phyloP scores from a whole-genome alignment of 2,797 vertebrate species.

The Hyperoplus immaculatus region DNA sequence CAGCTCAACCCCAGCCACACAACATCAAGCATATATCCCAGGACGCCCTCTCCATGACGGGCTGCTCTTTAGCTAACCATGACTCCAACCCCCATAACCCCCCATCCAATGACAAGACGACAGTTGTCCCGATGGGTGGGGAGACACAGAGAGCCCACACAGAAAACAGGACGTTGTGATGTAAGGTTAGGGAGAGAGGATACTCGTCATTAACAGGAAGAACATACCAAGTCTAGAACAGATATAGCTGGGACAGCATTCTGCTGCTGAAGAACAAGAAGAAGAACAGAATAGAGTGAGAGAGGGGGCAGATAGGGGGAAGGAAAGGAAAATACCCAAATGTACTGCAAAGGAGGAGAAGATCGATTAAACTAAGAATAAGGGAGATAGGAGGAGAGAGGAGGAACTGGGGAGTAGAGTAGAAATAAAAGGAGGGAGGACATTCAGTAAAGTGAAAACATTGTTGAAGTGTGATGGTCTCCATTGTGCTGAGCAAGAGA shows the following conservation, averaged over 20 bases:
- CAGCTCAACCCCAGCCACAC: slow-evolving; percentile 57
- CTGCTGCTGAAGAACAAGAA: slow-evolving; percentile 92
- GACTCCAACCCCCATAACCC: slow-evolving; percentile 28
- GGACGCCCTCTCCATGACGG: slow-evolving; percentile 53
- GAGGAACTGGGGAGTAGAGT: slow-evolving; percentile 41
- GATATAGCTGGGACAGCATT: slow-evolving; percentile 99
- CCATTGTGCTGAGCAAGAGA: background rate
- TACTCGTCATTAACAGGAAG: slow-evolving; percentile 84
- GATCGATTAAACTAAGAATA: slow-evolving; percentile 38
- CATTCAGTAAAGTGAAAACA: slow-evolving; percentile 76
- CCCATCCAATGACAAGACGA: slow-evolving; percentile 51
- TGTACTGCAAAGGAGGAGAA: slow-evolving; percentile 56
- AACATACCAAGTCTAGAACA: slow-evolving; percentile 99
- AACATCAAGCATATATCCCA: slow-evolving; percentile 60
- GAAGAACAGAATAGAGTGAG: slow-evolving; percentile 74
- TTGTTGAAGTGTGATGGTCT: slow-evolving; percentile 36
- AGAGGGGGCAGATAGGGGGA: slow-evolving; percentile 63
- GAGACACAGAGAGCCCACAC: slow-evolving; percentile 72
- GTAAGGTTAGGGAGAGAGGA: slow-evolving; percentile 79
- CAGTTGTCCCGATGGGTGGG: slow-evolving; percentile 68
- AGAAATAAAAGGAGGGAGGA: slow-evolving; percentile 55
- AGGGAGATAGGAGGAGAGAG: slow-evolving; percentile 36
- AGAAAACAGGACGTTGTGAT: slow-evolving; percentile 79
- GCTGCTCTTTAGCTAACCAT: slow-evolving; percentile 41
- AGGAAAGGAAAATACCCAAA: slow-evolving; percentile 58